Conservation (phyloP, 2,888 invertebrate species). For the Aphrophora alni region DNA sequence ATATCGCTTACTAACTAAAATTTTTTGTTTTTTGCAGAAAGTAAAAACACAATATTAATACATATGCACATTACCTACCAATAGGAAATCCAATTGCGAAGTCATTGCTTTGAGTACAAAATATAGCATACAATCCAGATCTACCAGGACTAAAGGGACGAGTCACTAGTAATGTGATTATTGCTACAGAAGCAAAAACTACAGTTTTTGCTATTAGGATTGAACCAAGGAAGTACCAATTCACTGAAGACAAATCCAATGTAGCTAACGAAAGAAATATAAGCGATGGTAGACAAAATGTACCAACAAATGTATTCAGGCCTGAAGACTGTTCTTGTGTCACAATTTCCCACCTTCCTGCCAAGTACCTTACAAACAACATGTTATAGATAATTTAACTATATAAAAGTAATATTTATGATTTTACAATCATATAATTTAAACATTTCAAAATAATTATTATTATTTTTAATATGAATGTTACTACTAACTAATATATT, state of each 20-base stretch:
- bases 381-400: too few relatives aligned
- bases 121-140: conserved; percentile 92
- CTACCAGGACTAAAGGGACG: conserved; percentile 80
- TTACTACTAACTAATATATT: too few relatives aligned
- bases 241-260: conserved; percentile 81
- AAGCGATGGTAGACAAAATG: conserved; percentile 89
- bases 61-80: conserved; percentile 61
- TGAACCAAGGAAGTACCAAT: conserved; percentile 90
- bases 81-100: conserved; percentile 97
- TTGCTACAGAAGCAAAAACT: conserved; percentile 80
- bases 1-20: too few relatives aligned
- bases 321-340: conserved; percentile 86
- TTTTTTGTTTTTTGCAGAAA: too few relatives aligned
- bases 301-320: conserved; percentile 90
- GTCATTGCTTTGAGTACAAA: conserved; percentile 96
- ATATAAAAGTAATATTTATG: conserved; percentile 25
- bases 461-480: too few relatives aligned
- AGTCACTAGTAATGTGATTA: conserved; percentile 71
- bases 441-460: too few relatives aligned
- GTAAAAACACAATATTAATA: too few relatives aligned
- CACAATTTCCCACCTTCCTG: conserved; percentile 83
- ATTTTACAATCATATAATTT: conserved; percentile 26
- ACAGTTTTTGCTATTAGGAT: conserved; percentile 85
- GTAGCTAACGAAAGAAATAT: conserved; percentile 90
- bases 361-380: conserved; percentile 85